Base-by-base conservation (phyloP, 2,113 vertebrate species). In the Colius striatus region DNA sequence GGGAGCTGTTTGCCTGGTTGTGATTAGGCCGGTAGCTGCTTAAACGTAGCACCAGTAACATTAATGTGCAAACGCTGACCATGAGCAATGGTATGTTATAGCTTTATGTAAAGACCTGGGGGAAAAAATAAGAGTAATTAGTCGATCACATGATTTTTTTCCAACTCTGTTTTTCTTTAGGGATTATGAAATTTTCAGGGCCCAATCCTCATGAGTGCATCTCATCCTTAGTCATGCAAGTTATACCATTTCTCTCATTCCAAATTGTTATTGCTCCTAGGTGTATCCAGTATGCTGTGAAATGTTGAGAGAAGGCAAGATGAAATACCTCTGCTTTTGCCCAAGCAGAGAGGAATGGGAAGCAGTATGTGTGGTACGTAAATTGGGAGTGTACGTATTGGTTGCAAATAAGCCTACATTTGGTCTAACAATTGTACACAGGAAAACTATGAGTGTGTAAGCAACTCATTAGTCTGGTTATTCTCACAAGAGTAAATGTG, bases 1-100 rank as follows among this genome's bases (percentile, higher is more conserved):
- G 1, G 17, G 54, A 70, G 62, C 25, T 3, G 16, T 3, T 6
- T 19, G 19, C 41, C 36, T 16, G 14, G 23, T 5, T 20, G 58
- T 7, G 8, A 8, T 27, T 4, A 19, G 20, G 23, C 32, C 5
- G 6, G 1, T 12, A 18, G 16, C 36, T 22, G 13, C 4, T 32
- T 61, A 36, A 20, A 17, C 0, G 0, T 23, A 12, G 5, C 1
- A 19, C 16, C 18, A 2, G 2, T 16, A 22, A 10, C 6, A 0
- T 9, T 20, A 32, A 13, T 0, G 20, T 5, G 17, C 1, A 50
- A 21, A 25, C 13, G 0, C 11, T 8, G 7, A 11, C 21, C 10
- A 1, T 13, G 17, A 65, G 29, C 38, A 20, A 1, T 15, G 17
- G 3, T 3, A 2, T 20, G 1, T 16, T 32, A n/a, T n/a, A n/a